These are phyloP conservation scores for Entomyzon cyanotis DNA, from an alignment of 2,113 vertebrate species.

Conservation along the genomic window DNA sequence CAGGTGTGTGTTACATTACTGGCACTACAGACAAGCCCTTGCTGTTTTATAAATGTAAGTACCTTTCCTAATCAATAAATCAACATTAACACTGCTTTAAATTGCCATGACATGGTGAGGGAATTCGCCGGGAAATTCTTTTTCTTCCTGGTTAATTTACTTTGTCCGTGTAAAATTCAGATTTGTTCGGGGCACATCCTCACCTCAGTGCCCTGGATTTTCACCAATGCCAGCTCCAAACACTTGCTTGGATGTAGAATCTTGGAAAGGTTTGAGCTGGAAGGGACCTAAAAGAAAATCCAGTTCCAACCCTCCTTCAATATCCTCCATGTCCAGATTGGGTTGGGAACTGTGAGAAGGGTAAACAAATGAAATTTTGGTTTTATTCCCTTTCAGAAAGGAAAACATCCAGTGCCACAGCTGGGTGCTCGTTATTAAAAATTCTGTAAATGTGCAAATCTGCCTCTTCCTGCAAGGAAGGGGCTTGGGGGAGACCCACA, in stretches of 20 bases:
- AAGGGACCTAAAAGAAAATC: not conserved
- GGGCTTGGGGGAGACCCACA: not conserved
- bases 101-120: not conserved
- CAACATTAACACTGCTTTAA: constrained; percentile 64
- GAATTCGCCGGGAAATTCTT: constrained; percentile 60
- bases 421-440: not conserved
- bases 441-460: not conserved
- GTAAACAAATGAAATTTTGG: not conserved
- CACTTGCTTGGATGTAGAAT: not conserved
- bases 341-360: not conserved
- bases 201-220: not conserved
- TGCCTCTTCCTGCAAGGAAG: not conserved
- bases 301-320: no score
- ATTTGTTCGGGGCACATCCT: not conserved
- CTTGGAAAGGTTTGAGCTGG: not conserved
- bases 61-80: constrained; percentile 74
- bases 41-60: constrained; percentile 27
- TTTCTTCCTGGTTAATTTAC: constrained; percentile 65
- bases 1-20: not conserved
- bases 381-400: constrained; percentile 19
- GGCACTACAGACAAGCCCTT: not conserved
- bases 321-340: not conserved
- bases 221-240: not conserved
- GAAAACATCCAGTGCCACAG: not conserved
- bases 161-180: not conserved